A percentile compares a stretch with the other conserved stretches of the same genome.
phyloP scores from a whole-genome alignment of 2,113 vertebrate genomes.

The Potamarius usumacintae region DNA sequence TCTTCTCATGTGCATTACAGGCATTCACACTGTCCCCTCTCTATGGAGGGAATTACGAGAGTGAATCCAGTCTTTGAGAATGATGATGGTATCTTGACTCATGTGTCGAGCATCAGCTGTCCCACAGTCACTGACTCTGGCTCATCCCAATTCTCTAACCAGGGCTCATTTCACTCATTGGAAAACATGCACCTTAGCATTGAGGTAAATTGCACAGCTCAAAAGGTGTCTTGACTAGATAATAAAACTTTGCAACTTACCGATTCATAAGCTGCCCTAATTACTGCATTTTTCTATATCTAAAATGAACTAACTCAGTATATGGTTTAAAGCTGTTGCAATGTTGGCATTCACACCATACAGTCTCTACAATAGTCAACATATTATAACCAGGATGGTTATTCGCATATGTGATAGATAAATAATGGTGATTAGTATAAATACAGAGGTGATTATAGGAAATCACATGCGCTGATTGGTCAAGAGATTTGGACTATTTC shows the following conservation, averaged over 20 bases:
- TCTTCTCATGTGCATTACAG: conserved; percentile 74
- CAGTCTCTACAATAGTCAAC: background rate
- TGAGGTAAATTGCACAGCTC: conserved; percentile 72
- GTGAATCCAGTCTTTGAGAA: conserved; percentile 80
- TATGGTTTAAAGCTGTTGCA: background rate
- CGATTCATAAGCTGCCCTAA: background rate
- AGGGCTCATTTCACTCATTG: conserved; percentile 67
- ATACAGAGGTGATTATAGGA: too few species aligned
- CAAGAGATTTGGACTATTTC: too few species aligned
- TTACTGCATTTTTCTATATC: background rate
- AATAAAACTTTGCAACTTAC: conserved; percentile 27
- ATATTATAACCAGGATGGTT: background rate
- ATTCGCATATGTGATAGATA: background rate
- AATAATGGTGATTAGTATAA: background rate
- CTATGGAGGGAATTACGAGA: conserved; percentile 74
- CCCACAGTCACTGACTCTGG: conserved; percentile 69
- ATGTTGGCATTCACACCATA: background rate
- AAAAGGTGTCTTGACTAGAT: background rate
- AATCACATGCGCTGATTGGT: too few species aligned
- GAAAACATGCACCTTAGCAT: conserved; percentile 72
- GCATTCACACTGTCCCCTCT: conserved; percentile 71
- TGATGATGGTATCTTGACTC: conserved; percentile 72
- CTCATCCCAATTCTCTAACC: conserved; percentile 69
- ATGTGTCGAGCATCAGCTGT: conserved; percentile 68
- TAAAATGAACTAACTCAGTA: background rate